Percentiles rank a stretch among this genome's conserved stretches.
Evolutionary conservation across 2,113 vertebrate genomes (phyloP).

Genomic region (Marmota monax): DNA sequence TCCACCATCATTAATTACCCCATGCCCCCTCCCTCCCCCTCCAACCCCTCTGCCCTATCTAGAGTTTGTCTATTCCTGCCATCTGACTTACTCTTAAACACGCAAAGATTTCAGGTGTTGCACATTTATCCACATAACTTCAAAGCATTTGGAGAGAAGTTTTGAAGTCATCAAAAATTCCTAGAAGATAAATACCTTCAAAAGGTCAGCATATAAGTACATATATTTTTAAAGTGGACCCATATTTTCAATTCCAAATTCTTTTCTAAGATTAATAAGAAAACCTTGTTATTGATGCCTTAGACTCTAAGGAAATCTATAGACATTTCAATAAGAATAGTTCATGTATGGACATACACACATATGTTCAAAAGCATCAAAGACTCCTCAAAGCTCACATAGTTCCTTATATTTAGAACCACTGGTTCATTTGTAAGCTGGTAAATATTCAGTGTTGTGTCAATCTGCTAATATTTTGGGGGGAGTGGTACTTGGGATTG

Average conservation of each 20-base stretch:
- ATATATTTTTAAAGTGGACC: neutral
- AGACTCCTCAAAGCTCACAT: neutral
- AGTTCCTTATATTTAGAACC: neutral
- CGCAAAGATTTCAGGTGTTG: neutral
- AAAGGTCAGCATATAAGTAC: neutral
- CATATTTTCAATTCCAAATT: neutral
- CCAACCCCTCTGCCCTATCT: no score
- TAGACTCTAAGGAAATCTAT: neutral
- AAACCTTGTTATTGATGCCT: neutral
- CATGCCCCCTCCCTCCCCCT: no score
- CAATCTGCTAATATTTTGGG: no score
- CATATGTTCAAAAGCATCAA: neutral
- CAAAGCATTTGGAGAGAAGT: conserved; percentile 13
- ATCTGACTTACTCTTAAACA: neutral
- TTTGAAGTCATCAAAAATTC: neutral
- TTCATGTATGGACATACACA: neutral
- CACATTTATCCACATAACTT: neutral
- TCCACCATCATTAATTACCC: no score
- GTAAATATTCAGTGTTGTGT: neutral
- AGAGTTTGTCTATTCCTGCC: no score
- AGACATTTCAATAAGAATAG: neutral
- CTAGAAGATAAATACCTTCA: neutral
- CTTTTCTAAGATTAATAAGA: neutral
- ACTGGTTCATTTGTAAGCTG: neutral
- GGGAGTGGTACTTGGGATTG: no score